Percentiles rank a stretch among this genome's conserved stretches.
Conservation (phyloP, 2,888 invertebrate genomes). For the Taenaris catops region DNA sequence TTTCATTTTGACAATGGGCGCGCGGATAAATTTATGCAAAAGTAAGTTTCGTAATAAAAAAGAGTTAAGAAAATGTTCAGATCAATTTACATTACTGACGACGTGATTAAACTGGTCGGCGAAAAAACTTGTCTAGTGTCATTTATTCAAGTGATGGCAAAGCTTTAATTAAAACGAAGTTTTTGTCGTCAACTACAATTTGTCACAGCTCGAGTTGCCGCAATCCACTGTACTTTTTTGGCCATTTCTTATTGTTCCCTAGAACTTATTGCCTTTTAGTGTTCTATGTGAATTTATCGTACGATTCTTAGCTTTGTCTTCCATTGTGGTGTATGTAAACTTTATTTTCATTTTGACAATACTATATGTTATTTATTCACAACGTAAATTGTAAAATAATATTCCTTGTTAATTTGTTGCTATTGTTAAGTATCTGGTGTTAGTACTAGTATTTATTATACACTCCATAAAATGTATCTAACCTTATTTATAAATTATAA, state of each 20-base stretch:
- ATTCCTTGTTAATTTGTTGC: no score
- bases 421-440: no score
- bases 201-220: slow-evolving; percentile 13
- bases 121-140: background rate
- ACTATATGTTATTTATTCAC: no score
- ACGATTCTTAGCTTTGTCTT: background rate
- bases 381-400: no score
- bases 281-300: slow-evolving; percentile 7
- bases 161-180: slow-evolving; percentile 14
- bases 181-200: slow-evolving; percentile 13
- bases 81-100: slow-evolving; percentile 1
- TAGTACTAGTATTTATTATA: no score
- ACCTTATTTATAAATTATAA: no score
- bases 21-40: no score
- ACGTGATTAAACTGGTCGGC: slow-evolving; percentile 1
- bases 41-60: slow-evolving; percentile 1
- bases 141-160: slow-evolving; percentile 7
- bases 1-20: no score
- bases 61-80: background rate
- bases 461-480: no score
- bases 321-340: no score
- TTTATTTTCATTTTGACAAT: no score
- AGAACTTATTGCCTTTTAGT: slow-evolving; percentile 11
- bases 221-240: slow-evolving; percentile 16
- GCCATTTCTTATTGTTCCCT: slow-evolving; percentile 10